phyloP scores from a whole-genome alignment of 2,113 vertebrate species.

The Polyodon spathula region DNA sequence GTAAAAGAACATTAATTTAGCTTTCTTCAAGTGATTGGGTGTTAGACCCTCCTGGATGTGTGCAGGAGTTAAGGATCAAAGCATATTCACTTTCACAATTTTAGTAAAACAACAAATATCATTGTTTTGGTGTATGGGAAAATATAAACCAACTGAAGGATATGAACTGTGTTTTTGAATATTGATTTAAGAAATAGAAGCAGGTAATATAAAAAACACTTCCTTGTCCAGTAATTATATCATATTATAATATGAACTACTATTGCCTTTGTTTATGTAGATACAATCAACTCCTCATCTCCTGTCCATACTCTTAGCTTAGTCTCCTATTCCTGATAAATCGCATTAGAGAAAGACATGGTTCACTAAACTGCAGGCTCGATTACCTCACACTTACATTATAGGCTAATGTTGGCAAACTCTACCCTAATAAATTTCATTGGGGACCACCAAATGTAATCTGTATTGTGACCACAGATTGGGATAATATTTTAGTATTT shows the following conservation, averaged over 20 bases:
- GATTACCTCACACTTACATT: slow-evolving; percentile 51
- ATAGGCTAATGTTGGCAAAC: slow-evolving; percentile 58
- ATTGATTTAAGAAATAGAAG: neutral
- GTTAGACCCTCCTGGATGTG: slow-evolving; percentile 84
- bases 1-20: slow-evolving; percentile 97
- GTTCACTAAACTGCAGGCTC: slow-evolving; percentile 49
- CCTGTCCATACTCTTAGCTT: slow-evolving; percentile 1
- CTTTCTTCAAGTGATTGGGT: slow-evolving; percentile 88
- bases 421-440: slow-evolving; percentile 59
- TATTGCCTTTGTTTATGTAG: neutral
- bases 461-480: slow-evolving; percentile 15
- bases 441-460: slow-evolving; percentile 39
- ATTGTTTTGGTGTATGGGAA: too few species aligned
- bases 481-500: slow-evolving; percentile 16
- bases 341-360: slow-evolving; percentile 48
- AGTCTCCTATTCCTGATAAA: slow-evolving; percentile 45
- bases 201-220: neutral
- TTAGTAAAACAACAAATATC: slow-evolving; percentile 27
- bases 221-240: neutral
- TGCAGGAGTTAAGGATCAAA: slow-evolving; percentile 65
- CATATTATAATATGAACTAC: neutral
- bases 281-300: neutral
- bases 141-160: too few species aligned
- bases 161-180: too few species aligned
- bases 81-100: neutral